A percentile compares a stretch with the other conserved stretches of the same genome.
These are phyloP conservation scores for Aramus guarauna DNA, from an alignment of 2,113 vertebrate species.

Conservation along the genomic window DNA sequence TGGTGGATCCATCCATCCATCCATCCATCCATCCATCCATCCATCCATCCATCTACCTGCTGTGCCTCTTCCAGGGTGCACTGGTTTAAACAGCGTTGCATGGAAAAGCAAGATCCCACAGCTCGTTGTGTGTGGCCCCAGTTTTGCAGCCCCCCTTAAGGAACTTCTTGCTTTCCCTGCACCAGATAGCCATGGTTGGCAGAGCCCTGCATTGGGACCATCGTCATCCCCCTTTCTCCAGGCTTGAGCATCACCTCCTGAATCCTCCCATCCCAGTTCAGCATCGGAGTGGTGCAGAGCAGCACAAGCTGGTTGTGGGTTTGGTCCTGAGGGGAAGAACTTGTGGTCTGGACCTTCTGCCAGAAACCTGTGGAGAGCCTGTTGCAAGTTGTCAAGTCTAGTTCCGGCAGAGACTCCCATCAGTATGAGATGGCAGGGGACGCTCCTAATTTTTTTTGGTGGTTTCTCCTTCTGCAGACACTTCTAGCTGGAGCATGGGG, in stretches of 20 bases:
- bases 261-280: neutral
- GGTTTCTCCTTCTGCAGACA: neutral
- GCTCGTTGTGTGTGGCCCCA: neutral
- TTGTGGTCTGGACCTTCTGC: neutral
- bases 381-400: neutral
- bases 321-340: neutral
- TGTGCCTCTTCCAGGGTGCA: neutral
- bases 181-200: too few species aligned
- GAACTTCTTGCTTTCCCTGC: neutral
- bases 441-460: neutral
- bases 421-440: neutral
- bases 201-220: neutral
- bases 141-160: neutral
- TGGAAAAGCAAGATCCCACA: neutral
- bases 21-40: neutral
- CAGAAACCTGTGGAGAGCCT: neutral
- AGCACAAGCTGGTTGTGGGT: neutral
- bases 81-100: neutral
- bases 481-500: neutral
- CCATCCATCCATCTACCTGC: neutral
- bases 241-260: neutral
- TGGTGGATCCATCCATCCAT: neutral
- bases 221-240: neutral
- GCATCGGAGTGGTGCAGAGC: neutral
- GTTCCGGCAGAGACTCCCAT: neutral